phyloP scores from a whole-genome alignment of 2,797 vertebrate species.

The Gadopsis marmoratus region DNA sequence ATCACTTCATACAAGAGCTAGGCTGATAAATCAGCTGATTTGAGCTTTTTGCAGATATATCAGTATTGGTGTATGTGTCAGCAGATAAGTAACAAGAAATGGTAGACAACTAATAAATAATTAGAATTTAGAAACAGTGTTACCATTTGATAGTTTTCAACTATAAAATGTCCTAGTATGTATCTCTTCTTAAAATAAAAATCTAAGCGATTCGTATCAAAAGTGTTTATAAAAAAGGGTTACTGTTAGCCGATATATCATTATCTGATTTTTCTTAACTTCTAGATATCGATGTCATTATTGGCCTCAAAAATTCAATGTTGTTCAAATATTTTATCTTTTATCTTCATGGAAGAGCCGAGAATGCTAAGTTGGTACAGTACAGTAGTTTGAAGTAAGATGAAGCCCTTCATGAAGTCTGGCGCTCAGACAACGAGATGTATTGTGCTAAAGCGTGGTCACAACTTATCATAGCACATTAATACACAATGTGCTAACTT shows the following conservation, averaged over 20 bases:
- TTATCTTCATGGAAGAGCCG: not conserved
- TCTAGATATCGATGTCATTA: not conserved
- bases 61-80: not conserved
- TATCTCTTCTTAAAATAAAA: not conserved
- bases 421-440: not conserved
- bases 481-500: slow-evolving; percentile 49
- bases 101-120: not conserved
- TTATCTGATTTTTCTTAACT: too few species aligned
- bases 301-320: not conserved
- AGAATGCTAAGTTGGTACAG: not conserved
- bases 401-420: not conserved
- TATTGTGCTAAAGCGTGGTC: not conserved
- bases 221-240: not conserved
- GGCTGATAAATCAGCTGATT: not conserved
- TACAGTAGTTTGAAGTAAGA: not conserved
- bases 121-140: not conserved
- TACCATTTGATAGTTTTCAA: not conserved
- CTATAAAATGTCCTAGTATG: not conserved
- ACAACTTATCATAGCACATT: slow-evolving; percentile 28
- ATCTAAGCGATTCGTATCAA: not conserved
- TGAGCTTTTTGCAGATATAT: not conserved
- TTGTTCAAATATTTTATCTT: not conserved
- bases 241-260: not conserved
- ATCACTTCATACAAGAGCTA: not conserved
- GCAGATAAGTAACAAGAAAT: not conserved